Percentiles rank a stretch among this genome's conserved stretches.
Conservation (phyloP, 2,797 vertebrate species). For the Otus scops region DNA sequence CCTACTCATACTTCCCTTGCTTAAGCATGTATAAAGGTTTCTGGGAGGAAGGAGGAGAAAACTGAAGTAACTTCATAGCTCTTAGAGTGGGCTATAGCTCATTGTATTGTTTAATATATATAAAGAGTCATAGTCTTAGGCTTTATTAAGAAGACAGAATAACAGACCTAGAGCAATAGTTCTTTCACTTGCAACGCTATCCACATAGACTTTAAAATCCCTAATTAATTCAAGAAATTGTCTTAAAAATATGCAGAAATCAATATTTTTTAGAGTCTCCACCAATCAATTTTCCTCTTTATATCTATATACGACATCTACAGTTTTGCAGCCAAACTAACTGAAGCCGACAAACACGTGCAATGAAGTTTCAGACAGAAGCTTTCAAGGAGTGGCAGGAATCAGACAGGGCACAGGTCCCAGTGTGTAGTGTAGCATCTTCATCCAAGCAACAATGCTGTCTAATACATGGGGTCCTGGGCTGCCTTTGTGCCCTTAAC, state of each 20-base stretch:
- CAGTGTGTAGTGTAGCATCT: neutral
- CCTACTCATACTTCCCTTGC: neutral
- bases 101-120: neutral
- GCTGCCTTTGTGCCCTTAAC: neutral
- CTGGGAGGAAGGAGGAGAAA: neutral
- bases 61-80: neutral
- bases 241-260: neutral
- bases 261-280: neutral
- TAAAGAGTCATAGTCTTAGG: neutral
- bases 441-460: neutral
- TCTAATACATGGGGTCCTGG: neutral
- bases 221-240: neutral
- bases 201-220: neutral
- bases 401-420: neutral
- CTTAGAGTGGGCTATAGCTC: neutral
- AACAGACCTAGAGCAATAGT: neutral
- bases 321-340: neutral
- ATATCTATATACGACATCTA: neutral
- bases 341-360: neutral
- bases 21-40: neutral
- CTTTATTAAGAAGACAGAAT: neutral
- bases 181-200: neutral
- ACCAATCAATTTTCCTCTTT: neutral
- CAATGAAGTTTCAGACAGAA: neutral
- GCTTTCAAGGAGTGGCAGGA: neutral